These are phyloP conservation scores for Stercorarius parasiticus DNA, from an alignment of 2,113 vertebrate genomes.

Conservation along the genomic window DNA sequence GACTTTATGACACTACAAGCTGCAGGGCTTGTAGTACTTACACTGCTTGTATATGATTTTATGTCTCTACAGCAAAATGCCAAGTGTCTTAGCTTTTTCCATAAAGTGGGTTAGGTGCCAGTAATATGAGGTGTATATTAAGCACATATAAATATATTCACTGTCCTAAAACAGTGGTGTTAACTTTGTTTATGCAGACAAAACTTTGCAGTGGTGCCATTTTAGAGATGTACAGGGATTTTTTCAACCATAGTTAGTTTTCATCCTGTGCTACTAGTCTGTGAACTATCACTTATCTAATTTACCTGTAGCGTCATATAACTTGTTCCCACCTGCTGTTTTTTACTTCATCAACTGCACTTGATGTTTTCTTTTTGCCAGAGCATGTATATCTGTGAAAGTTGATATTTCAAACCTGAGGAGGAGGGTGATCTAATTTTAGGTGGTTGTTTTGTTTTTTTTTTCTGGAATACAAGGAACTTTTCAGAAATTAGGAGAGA, in stretches of 20 bases:
- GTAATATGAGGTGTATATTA: neutral
- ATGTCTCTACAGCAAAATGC: neutral
- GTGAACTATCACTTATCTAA: neutral
- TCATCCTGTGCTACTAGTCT: neutral
- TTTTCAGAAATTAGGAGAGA: neutral
- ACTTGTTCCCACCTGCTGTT: neutral
- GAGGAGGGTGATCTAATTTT: neutral
- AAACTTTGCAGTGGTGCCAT: neutral
- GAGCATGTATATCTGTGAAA: neutral
- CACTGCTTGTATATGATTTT: neutral
- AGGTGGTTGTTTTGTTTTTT: neutral
- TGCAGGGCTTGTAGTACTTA: neutral
- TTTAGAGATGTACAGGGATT: neutral
- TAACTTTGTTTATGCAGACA: neutral
- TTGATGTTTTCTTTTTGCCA: neutral
- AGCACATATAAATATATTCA: neutral
- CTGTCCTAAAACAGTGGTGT: neutral
- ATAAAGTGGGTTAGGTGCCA: neutral
- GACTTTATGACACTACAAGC: neutral
- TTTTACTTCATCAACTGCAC: neutral
- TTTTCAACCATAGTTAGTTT: neutral
- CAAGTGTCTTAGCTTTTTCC: neutral
- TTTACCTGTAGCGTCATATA: neutral
- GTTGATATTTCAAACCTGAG: neutral
- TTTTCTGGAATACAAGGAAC: neutral